Conservation (phyloP, 92 coral and sea anemone genomes). For the Chrysogorgia sp. region DNA sequence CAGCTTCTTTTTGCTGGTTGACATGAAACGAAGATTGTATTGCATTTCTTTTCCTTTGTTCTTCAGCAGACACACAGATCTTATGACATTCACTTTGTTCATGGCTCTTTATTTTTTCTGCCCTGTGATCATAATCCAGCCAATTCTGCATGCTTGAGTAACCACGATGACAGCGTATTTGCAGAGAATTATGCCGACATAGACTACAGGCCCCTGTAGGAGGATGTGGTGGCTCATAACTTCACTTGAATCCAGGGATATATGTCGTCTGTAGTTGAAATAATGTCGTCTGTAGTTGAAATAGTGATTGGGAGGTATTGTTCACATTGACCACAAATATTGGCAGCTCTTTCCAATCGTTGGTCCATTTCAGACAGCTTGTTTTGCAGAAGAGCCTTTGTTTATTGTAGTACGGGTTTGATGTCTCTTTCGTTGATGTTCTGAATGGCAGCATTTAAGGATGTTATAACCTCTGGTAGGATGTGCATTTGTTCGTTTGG, state of each 20-base stretch:
- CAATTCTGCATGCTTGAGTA: conserved; percentile 29
- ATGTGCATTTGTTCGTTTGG: conserved; percentile 4
- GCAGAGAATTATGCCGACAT: conserved; percentile 15
- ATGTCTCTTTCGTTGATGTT: conserved; percentile 30
- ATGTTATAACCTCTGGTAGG: conserved; percentile 18
- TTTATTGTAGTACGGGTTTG: conserved; percentile 6
- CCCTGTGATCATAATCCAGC: conserved; percentile 14
- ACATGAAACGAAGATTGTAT: conserved; percentile 6
- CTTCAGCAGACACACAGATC: conserved; percentile 3
- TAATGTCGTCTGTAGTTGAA: conserved; percentile 27
- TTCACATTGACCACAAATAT: neutral
- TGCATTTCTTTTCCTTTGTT: conserved; percentile 3
- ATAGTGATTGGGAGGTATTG: neutral
- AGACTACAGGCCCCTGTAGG: conserved; percentile 11
- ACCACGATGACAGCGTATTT: conserved; percentile 25
- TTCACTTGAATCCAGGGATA: conserved; percentile 37
- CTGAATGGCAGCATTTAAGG: conserved; percentile 18
- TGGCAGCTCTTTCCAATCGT: conserved; percentile 8
- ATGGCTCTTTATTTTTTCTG: neutral
- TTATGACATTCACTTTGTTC: conserved; percentile 31
- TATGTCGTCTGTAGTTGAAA: conserved; percentile 26
- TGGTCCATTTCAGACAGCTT: conserved; percentile 34
- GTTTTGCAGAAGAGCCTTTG: neutral
- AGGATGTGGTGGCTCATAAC: neutral
- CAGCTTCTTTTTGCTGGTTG: conserved; percentile 22